These are phyloP conservation scores for Spisula subtruncata DNA, from an alignment of 2,888 invertebrate genomes.

Conservation along the genomic window DNA sequence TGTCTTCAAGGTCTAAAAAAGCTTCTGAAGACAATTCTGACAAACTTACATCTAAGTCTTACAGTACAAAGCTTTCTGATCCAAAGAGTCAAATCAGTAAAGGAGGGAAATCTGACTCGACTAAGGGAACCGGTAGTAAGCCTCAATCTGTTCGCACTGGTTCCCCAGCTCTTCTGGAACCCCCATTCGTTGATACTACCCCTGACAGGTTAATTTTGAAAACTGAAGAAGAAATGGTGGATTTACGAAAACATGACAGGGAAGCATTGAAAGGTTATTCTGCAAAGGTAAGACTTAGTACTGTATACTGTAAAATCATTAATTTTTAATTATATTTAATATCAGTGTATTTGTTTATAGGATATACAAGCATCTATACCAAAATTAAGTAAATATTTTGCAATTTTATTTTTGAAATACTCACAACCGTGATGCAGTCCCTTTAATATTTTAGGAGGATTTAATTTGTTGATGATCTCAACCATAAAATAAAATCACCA, in stretches of 20 bases:
- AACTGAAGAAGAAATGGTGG: slow-evolving; percentile 85
- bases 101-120: slow-evolving; percentile 28
- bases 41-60: slow-evolving; percentile 33
- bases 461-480: too few relatives aligned
- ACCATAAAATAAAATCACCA: too few relatives aligned
- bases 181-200: slow-evolving; percentile 80
- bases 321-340: too few relatives aligned
- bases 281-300: slow-evolving; percentile 66
- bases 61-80: slow-evolving; percentile 30
- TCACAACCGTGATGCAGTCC: too few relatives aligned
- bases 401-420: too few relatives aligned
- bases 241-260: slow-evolving; percentile 83
- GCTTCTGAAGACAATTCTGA: slow-evolving; percentile 40
- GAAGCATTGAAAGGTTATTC: slow-evolving; percentile 77
- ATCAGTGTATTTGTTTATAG: too few relatives aligned
- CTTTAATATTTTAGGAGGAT: too few relatives aligned
- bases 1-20: slow-evolving; percentile 49
- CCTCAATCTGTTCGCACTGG: slow-evolving; percentile 40
- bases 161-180: slow-evolving; percentile 78
- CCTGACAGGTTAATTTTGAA: slow-evolving; percentile 78
- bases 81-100: slow-evolving; percentile 30
- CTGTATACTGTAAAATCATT: too few relatives aligned
- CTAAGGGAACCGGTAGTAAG: slow-evolving; percentile 30
- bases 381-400: too few relatives aligned
- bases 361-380: too few relatives aligned